Percentiles rank a stretch among this genome's conserved stretches.
These are phyloP conservation scores for Monochamus saltuarius DNA, from an alignment of 1,140 invertebrate species.

Conservation along the genomic window DNA sequence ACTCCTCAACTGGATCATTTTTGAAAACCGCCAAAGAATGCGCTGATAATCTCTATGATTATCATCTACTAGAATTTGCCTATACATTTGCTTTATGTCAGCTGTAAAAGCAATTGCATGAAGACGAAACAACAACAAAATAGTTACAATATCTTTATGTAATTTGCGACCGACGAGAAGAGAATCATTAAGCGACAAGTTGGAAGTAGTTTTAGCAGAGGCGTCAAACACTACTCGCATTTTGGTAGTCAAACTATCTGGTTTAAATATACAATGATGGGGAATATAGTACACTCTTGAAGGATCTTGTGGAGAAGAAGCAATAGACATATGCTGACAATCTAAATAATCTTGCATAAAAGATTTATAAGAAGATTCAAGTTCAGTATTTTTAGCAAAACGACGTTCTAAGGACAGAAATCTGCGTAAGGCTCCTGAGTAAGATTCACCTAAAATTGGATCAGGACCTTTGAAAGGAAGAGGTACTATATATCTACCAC, in stretches of 20 bases:
- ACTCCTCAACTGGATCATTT: background rate
- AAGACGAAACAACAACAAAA: slow-evolving; percentile 25
- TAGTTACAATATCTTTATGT: slow-evolving; percentile 26
- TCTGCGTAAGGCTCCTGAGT: too few species aligned
- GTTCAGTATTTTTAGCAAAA: too few species aligned
- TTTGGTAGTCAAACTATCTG: slow-evolving; percentile 22
- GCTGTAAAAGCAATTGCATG: slow-evolving; percentile 27
- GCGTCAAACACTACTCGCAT: slow-evolving; percentile 29
- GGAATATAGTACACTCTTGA: background rate
- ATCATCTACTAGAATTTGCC: slow-evolving; percentile 10
- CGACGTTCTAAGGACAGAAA: too few species aligned
- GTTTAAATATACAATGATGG: slow-evolving; percentile 26
- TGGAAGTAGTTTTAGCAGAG: slow-evolving; percentile 14
- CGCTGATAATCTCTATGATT: background rate
- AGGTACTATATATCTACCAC: too few species aligned
- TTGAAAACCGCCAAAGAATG: background rate
- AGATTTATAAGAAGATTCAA: too few species aligned
- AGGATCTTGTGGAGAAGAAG: too few species aligned
- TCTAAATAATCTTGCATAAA: too few species aligned
- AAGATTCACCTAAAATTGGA: too few species aligned
- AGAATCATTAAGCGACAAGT: slow-evolving; percentile 30
- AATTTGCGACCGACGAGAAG: slow-evolving; percentile 15
- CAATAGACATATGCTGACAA: too few species aligned
- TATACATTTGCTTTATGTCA: slow-evolving; percentile 36
- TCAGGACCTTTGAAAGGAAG: too few species aligned